These are phyloP conservation scores for Automeris io DNA, from an alignment of 2,888 invertebrate genomes.

Conservation along the genomic window DNA sequence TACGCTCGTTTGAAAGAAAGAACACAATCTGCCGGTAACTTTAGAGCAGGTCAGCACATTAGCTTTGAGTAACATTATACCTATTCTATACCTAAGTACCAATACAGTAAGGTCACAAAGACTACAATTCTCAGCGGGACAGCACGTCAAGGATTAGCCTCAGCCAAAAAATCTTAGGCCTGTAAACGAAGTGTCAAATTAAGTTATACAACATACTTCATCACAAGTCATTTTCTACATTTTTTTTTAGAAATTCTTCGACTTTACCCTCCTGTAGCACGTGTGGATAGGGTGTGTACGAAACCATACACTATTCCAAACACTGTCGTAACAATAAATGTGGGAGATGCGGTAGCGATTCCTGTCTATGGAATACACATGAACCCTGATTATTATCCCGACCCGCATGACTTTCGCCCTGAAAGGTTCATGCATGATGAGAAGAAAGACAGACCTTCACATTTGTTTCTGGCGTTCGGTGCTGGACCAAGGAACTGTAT, in stretches of 20 bases:
- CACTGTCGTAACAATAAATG: conserved; percentile 53
- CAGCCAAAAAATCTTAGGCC: too few relatives aligned
- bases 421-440: conserved; percentile 75
- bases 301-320: conserved; percentile 73
- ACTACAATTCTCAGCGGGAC: too few relatives aligned
- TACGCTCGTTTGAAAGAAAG: too few relatives aligned
- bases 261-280: conserved; percentile 73
- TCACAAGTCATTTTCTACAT: background rate
- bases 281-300: conserved; percentile 72
- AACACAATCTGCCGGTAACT: too few relatives aligned
- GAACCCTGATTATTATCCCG: conserved; percentile 73
- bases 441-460: conserved; percentile 63
- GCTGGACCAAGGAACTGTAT: conserved; percentile 72
- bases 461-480: conserved; percentile 74
- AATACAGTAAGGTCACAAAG: too few relatives aligned
- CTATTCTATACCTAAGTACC: too few relatives aligned
- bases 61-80: background rate
- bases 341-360: conserved; percentile 61
- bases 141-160: too few relatives aligned
- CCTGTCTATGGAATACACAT: conserved; percentile 71
- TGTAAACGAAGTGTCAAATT: too few relatives aligned
- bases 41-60: background rate
- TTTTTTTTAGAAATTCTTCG: conserved; percentile 74
- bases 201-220: too few relatives aligned
- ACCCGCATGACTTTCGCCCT: conserved; percentile 71